A percentile compares a stretch with the other conserved stretches of the same genome.
These are phyloP conservation scores for Murina feae DNA, from an alignment of 2,113 vertebrate species.

Conservation along the genomic window DNA sequence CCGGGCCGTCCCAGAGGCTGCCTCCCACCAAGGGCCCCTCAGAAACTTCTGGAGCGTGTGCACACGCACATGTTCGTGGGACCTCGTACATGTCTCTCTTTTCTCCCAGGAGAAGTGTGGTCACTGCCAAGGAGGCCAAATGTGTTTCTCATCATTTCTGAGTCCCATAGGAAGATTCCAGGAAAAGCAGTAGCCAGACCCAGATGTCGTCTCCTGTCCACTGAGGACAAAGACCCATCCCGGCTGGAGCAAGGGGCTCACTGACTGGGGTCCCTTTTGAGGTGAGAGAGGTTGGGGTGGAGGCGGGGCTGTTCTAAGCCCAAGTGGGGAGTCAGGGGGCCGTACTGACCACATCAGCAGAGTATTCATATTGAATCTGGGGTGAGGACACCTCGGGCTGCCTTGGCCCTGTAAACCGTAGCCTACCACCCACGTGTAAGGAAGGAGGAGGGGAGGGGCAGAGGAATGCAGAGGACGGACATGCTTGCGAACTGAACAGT, in stretches of 20 bases:
- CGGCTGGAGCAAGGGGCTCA: constrained; percentile 46
- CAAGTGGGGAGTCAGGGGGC: not conserved
- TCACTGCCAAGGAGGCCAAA: constrained; percentile 67
- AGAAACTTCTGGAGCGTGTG: not conserved
- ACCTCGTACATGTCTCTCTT: not conserved
- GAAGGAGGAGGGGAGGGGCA: not conserved
- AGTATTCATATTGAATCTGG: not conserved
- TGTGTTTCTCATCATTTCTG: constrained; percentile 79
- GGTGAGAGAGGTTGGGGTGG: not conserved
- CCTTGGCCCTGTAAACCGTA: not conserved
- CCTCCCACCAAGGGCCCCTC: not conserved
- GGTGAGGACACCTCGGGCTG: not conserved
- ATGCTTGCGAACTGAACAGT: not conserved
- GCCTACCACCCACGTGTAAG: not conserved
- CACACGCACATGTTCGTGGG: not conserved
- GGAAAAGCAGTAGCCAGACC: constrained; percentile 80
- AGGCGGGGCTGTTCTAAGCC: not conserved
- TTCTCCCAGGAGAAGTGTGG: not conserved
- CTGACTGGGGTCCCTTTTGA: not conserved
- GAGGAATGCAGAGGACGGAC: not conserved
- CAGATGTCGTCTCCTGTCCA: constrained; percentile 75
- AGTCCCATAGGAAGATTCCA: constrained; percentile 75
- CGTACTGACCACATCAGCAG: not conserved
- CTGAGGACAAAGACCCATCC: constrained; percentile 71
- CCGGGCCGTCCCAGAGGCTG: not conserved